Conservation (phyloP, 2,888 invertebrate species). For the Chelonus formosanus region DNA sequence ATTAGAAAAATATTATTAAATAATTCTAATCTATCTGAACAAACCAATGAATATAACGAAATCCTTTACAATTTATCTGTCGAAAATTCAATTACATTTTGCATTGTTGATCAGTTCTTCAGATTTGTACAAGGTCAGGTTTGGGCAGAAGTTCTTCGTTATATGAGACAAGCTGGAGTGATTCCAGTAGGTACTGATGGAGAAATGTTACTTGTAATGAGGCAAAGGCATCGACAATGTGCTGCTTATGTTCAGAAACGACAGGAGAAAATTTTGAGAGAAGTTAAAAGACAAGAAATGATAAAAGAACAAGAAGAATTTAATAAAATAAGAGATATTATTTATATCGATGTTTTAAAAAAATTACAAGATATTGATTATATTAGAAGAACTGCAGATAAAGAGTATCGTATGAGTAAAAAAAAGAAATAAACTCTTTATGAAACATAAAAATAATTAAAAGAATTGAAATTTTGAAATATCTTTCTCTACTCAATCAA, state of each 20-base stretch:
- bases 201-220: slow-evolving; percentile 57
- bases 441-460: too few relatives aligned
- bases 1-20: slow-evolving; percentile 60
- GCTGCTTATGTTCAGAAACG: slow-evolving; percentile 54
- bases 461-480: too few relatives aligned
- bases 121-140: slow-evolving; percentile 64
- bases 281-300: slow-evolving; percentile 52
- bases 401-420: slow-evolving; percentile 50
- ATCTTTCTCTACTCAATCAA: too few relatives aligned
- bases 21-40: slow-evolving; percentile 54
- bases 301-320: slow-evolving; percentile 59
- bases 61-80: slow-evolving; percentile 42
- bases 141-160: slow-evolving; percentile 63
- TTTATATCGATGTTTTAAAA: too few relatives aligned
- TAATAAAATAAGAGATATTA: slow-evolving; percentile 52
- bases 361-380: slow-evolving; percentile 56
- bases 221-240: slow-evolving; percentile 59
- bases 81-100: slow-evolving; percentile 62
- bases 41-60: slow-evolving; percentile 62
- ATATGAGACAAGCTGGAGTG: slow-evolving; percentile 58
- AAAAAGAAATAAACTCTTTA: too few relatives aligned
- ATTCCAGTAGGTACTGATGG: slow-evolving; percentile 60
- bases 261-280: slow-evolving; percentile 55
- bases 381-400: slow-evolving; percentile 61
- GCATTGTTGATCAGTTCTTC: slow-evolving; percentile 64